These are phyloP conservation scores for Rhabdornis inornatus DNA, from an alignment of 2,113 vertebrate genomes.

Conservation along the genomic window DNA sequence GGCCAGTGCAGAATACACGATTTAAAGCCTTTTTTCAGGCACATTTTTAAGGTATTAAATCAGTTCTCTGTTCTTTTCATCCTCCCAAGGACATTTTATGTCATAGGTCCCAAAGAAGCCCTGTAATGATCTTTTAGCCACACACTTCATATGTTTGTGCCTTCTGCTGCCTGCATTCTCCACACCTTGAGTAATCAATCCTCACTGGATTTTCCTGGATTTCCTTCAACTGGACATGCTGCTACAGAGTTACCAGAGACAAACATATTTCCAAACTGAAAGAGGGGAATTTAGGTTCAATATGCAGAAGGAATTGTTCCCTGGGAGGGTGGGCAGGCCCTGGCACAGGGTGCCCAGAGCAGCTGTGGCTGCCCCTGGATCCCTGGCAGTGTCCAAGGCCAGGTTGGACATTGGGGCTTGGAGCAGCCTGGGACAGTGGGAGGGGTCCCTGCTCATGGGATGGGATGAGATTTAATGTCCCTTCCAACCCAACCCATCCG, in stretches of 20 bases:
- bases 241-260: not conserved
- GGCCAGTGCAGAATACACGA: not conserved
- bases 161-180: not conserved
- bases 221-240: not conserved
- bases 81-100: not conserved
- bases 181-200: not conserved
- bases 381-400: not conserved
- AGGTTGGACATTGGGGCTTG: not conserved
- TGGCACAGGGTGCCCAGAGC: not conserved
- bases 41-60: not conserved
- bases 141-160: not conserved
- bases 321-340: accelerated
- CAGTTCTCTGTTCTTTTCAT: not conserved
- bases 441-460: not conserved
- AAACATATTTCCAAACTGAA: not conserved
- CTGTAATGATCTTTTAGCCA: not conserved
- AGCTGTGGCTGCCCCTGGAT: not conserved
- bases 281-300: not conserved
- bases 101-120: not conserved
- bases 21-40: not conserved
- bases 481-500: not conserved
- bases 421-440: not conserved
- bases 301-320: not conserved
- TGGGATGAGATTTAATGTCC: not conserved
- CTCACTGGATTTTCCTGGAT: not conserved